These are phyloP conservation scores for Dromas ardeola DNA, from an alignment of 2,113 vertebrate species.

Conservation along the genomic window DNA sequence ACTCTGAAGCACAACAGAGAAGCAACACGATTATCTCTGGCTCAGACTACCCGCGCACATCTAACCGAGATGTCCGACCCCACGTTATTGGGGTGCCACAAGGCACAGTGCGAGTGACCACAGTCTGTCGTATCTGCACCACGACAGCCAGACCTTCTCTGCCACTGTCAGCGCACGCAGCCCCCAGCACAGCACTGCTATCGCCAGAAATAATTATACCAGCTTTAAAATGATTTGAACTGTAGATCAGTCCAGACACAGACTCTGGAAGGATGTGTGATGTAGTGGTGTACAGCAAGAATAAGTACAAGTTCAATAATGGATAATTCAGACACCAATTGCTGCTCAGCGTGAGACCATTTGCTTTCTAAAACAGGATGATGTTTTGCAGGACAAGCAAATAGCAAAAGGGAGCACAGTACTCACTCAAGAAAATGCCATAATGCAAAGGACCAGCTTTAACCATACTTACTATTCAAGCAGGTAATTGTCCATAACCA, in stretches of 20 bases:
- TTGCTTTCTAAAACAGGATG: not conserved
- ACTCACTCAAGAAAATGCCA: not conserved
- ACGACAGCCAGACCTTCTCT: not conserved
- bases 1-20: slow-evolving; percentile 77
- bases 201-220: not conserved
- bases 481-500: not conserved
- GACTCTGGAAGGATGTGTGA: not conserved
- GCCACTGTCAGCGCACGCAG: fast-evolving
- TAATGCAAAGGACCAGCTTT: not conserved
- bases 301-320: not conserved
- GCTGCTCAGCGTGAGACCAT: not conserved
- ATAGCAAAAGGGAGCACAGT: not conserved
- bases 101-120: fast-evolving
- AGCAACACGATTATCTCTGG: fast-evolving
- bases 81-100: fast-evolving
- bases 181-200: not conserved
- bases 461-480: not conserved
- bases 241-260: not conserved
- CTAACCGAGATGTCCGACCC: not conserved
- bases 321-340: not conserved
- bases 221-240: fast-evolving
- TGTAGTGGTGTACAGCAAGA: not conserved
- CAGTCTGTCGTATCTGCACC: fast-evolving
- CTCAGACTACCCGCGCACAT: not conserved
- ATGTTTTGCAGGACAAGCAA: not conserved